Conservation (phyloP, 2,797 vertebrate genomes). For the Tadarida brasiliensis region DNA sequence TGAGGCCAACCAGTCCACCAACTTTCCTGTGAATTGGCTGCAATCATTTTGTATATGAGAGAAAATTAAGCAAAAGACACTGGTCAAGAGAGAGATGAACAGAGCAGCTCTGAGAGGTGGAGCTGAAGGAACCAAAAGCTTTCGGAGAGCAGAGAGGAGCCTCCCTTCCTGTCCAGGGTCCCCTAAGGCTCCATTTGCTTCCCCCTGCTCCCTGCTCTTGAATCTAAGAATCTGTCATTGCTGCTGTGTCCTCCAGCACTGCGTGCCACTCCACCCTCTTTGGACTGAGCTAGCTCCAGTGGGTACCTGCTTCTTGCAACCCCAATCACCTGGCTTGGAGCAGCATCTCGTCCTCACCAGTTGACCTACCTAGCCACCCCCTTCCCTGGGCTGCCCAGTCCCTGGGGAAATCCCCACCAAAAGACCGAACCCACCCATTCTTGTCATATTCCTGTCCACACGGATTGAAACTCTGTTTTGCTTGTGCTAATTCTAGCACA, state of each 20-base stretch:
- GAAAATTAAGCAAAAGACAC: not conserved
- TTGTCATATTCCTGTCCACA: accelerated
- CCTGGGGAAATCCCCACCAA: not conserved
- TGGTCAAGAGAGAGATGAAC: not conserved
- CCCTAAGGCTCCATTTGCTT: not conserved
- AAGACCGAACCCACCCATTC: not conserved
- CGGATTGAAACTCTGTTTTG: too few species aligned
- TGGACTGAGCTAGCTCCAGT: not conserved
- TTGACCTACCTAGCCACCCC: not conserved
- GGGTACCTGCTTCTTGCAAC: not conserved
- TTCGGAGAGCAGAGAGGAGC: not conserved
- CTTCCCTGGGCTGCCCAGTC: not conserved
- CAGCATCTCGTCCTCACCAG: not conserved
- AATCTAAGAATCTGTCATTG: not conserved
- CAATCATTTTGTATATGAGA: not conserved
- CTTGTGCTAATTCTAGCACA: not conserved
- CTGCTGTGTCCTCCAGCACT: not conserved
- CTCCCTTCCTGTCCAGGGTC: not conserved
- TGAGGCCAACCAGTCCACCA: not conserved
- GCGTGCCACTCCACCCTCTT: not conserved
- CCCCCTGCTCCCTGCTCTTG: not conserved
- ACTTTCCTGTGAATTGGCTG: not conserved
- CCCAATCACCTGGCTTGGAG: not conserved
- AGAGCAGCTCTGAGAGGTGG: not conserved
- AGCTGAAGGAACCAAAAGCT: not conserved